Evolutionary conservation across 2,797 vertebrate genomes (phyloP), one percentile per base, ranked within the genome.

Genomic region (Acrossocheilus fasciatus): DNA sequence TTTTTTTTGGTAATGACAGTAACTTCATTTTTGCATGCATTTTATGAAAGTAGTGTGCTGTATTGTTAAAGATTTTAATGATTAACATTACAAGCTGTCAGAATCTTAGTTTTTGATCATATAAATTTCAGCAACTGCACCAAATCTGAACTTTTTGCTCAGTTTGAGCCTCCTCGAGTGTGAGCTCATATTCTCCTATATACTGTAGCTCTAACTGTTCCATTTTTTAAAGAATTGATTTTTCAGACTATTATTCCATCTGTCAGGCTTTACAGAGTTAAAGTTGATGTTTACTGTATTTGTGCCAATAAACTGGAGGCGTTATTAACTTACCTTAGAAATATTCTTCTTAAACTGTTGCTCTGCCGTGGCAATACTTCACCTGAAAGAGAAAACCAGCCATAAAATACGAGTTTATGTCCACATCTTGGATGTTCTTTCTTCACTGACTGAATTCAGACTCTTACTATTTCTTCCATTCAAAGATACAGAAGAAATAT

Each of bases 231-330:
- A 64, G 12, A 66, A 66, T 17, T 3, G 2, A 26, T 34, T 34
- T 66, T 66, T 66, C 30, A 1, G 64, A 34, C 30, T 66, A 17
- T 66, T 34, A 66, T 17, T 66, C 64, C 64, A 66, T 66, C 30
- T 34, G 64, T 66, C 64, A 34, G 64, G 64, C 30, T 66, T 34
- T 66, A 66, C 64, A 34, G 64, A 66, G 30, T 66, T 66, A 66
- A 66, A 66, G 30, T 66, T 66, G 14, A 66, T 34, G 64, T 66
- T 66, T 66, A 66, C 64, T 34, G 64, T 66, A 66, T 66, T 66
- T 66, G 64, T 66, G 64, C 14, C 30, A 66, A 66, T 17, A 66
- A 34, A 66, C 64, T 66, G 64, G 64, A 34, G 62, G 62, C 26
- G 14, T 66, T 66, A 66, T 66, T 66, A 66, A 66, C 14, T 66